These are phyloP conservation scores for Cromileptes altivelis DNA, from an alignment of 2,113 vertebrate species.

Conservation along the genomic window DNA sequence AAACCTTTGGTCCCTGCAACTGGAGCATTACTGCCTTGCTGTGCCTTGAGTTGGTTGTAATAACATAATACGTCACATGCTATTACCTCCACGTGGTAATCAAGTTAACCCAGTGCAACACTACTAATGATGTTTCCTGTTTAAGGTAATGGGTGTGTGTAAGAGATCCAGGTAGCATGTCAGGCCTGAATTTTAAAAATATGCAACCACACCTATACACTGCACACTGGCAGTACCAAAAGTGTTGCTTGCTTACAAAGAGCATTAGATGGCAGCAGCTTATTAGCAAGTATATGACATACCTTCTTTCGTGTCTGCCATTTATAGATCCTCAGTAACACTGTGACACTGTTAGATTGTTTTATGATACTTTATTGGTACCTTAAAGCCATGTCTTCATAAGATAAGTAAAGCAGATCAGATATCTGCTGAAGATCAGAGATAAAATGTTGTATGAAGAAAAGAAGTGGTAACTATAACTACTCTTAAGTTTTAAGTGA, in stretches of 20 bases:
- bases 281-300: background rate
- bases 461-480: background rate
- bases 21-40: too few species aligned
- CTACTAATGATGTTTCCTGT: background rate
- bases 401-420: background rate
- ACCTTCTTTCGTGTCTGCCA: background rate
- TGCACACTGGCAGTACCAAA: background rate
- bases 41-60: too few species aligned
- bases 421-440: background rate
- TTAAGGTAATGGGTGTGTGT: background rate
- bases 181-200: too few species aligned
- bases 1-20: too few species aligned
- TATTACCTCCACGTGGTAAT: too few species aligned
- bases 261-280: slow-evolving; percentile 36
- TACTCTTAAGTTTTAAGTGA: too few species aligned
- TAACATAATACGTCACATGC: too few species aligned
- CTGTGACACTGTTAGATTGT: background rate
- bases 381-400: background rate
- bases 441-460: background rate
- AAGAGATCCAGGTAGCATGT: background rate
- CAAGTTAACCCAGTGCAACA: too few species aligned
- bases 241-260: background rate
- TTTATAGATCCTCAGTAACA: background rate
- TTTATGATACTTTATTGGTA: background rate
- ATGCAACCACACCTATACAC: too few species aligned